phyloP scores from a whole-genome alignment of 30 jellyfish, hydroid and myxozoan species.

The Nemopilema nomurai region DNA sequence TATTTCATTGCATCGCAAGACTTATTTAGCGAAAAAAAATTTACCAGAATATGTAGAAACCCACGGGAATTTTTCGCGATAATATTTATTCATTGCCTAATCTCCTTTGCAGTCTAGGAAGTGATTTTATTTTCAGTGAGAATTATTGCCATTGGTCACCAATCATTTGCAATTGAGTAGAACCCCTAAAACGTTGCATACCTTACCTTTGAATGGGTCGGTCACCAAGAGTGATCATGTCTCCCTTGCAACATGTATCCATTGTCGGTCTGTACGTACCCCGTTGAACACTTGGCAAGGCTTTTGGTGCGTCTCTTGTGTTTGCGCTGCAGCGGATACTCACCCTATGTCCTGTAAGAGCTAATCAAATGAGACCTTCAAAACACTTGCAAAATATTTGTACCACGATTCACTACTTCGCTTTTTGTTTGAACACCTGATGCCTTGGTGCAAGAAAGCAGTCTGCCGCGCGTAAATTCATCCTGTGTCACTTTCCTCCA shows the following conservation, averaged over 20 bases:
- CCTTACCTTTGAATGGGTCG: not conserved
- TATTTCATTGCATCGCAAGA: no score
- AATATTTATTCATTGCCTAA: no score
- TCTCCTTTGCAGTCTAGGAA: no score
- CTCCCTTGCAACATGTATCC: not conserved
- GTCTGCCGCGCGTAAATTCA: not conserved
- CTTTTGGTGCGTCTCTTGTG: not conserved
- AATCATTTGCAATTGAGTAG: not conserved
- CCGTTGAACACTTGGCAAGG: not conserved
- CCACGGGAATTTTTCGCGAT: no score
- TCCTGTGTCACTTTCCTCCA: not conserved
- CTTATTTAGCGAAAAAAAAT: no score
- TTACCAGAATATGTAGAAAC: no score
- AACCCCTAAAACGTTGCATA: not conserved
- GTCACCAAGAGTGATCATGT: no score
- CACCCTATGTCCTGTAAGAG: not conserved
- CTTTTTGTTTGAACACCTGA: not conserved
- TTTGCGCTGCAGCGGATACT: not conserved
- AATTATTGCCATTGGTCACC: no score
- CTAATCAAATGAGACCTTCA: not conserved
- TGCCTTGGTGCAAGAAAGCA: not conserved
- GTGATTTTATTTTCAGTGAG: no score
- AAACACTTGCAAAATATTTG: not conserved
- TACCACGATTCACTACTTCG: not conserved
- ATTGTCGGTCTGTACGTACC: not conserved